phyloP scores from a whole-genome alignment of 2,888 invertebrate genomes.

The Mechanitis messenoides region DNA sequence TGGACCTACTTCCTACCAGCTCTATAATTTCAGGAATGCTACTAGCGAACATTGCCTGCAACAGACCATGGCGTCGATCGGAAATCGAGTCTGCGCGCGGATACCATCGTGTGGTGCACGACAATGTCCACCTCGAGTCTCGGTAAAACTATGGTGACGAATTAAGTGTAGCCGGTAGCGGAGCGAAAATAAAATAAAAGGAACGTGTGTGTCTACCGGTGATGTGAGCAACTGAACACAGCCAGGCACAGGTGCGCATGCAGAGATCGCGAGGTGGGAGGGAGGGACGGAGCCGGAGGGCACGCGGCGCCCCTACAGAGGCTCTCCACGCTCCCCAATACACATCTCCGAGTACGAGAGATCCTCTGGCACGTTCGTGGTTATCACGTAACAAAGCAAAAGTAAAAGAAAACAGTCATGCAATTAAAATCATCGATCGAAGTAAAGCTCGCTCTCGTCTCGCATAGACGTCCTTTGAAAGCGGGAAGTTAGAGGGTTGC shows the following conservation, averaged over 20 bases:
- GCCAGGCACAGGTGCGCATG: slow-evolving; percentile 75
- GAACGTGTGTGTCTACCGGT: slow-evolving; percentile 73
- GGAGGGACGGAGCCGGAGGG: slow-evolving; percentile 49
- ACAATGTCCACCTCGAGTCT: slow-evolving; percentile 71
- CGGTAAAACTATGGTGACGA: slow-evolving; percentile 68
- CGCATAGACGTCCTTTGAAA: slow-evolving; percentile 50
- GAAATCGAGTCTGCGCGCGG: slow-evolving; percentile 58
- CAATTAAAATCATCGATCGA: slow-evolving; percentile 52
- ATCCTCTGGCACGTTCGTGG: slow-evolving; percentile 62
- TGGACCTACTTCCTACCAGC: slow-evolving; percentile 99
- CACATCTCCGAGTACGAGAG: slow-evolving; percentile 53
- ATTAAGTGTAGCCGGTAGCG: slow-evolving; percentile 70
- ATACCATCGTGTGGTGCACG: slow-evolving; percentile 75
- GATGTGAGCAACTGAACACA: slow-evolving; percentile 77
- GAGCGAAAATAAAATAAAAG: slow-evolving; percentile 70
- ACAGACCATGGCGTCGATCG: slow-evolving; percentile 79
- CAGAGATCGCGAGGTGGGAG: slow-evolving; percentile 71
- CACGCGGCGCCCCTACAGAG: slow-evolving; percentile 24
- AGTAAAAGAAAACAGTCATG: slow-evolving; percentile 74
- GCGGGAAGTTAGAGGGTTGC: slow-evolving; percentile 49
- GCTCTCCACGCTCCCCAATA: slow-evolving; percentile 24
- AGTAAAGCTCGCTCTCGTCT: slow-evolving; percentile 51
- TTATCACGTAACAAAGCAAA: slow-evolving; percentile 75
- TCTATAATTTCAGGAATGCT: slow-evolving; percentile 99
- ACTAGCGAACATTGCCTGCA: slow-evolving; percentile 99